A percentile compares a stretch with the other conserved stretches of the same genome.
Evolutionary conservation across 2,797 vertebrate species (phyloP).

Genomic region (Notoglanidium macrostoma): DNA sequence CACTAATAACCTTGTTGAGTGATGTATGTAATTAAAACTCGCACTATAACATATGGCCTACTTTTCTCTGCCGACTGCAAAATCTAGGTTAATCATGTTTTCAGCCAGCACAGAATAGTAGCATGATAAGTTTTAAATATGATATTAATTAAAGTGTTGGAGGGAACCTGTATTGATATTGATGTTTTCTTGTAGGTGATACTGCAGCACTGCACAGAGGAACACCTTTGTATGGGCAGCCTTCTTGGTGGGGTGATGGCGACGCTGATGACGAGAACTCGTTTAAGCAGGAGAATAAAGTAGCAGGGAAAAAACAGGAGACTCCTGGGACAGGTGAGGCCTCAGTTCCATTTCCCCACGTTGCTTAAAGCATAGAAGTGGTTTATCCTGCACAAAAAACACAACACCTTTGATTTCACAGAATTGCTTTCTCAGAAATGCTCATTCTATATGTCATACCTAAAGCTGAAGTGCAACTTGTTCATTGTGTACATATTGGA

Average conservation of each 20-base stretch:
- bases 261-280: constrained; percentile 92
- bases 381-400: neutral
- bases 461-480: neutral
- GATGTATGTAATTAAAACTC: constrained; percentile 3
- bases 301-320: constrained; percentile 82
- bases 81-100: neutral
- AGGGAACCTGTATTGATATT: neutral
- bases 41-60: constrained; percentile 1
- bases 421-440: neutral
- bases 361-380: neutral
- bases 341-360: neutral
- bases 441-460: neutral
- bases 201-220: constrained; percentile 87
- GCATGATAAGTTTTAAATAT: neutral
- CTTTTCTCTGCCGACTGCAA: constrained; percentile 2
- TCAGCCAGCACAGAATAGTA: neutral
- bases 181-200: constrained; percentile 70
- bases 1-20: neutral
- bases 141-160: neutral
- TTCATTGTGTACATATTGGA: neutral
- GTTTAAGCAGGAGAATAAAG: constrained; percentile 85
- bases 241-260: constrained; percentile 97
- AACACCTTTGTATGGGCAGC: constrained; percentile 95
- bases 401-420: neutral
- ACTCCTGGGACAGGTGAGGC: constrained; percentile 77